Evolutionary conservation across 2,888 invertebrate species (phyloP).

Genomic region (Branchellion lobata): DNA sequence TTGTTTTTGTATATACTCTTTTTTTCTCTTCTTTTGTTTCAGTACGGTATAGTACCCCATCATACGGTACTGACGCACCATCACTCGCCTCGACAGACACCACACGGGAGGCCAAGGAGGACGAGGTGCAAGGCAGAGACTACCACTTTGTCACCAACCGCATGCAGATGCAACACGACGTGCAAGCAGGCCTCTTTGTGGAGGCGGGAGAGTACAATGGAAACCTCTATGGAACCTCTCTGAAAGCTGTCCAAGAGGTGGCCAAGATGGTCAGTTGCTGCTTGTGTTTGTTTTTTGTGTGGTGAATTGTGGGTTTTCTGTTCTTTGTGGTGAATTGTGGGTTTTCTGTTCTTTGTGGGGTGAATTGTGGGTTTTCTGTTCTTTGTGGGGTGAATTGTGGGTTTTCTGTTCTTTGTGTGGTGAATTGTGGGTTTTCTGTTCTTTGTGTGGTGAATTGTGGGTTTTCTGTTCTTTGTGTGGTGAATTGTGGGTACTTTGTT

Average conservation of each 20-base stretch:
- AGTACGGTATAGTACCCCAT: not conserved
- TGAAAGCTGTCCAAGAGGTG: constrained; percentile 92
- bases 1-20: not conserved
- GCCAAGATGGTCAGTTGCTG: constrained; percentile 74
- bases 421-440: too few relatives aligned
- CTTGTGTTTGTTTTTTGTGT: not conserved
- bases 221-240: constrained; percentile 97
- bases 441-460: too few relatives aligned
- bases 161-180: constrained; percentile 88
- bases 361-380: too few relatives aligned
- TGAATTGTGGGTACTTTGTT: too few relatives aligned
- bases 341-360: too few relatives aligned
- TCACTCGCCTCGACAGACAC: constrained; percentile 71
- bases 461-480: too few relatives aligned
- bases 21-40: not conserved
- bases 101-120: constrained; percentile 89
- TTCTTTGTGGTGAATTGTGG: too few relatives aligned
- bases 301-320: too few relatives aligned
- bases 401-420: too few relatives aligned
- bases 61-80: not conserved
- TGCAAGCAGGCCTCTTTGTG: constrained; percentile 92
- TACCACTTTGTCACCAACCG: constrained; percentile 92
- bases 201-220: constrained; percentile 99
- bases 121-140: constrained; percentile 95
- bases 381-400: too few relatives aligned